These are phyloP conservation scores for Dicrurus megarhynchus DNA, from an alignment of 2,113 vertebrate species.

Conservation along the genomic window DNA sequence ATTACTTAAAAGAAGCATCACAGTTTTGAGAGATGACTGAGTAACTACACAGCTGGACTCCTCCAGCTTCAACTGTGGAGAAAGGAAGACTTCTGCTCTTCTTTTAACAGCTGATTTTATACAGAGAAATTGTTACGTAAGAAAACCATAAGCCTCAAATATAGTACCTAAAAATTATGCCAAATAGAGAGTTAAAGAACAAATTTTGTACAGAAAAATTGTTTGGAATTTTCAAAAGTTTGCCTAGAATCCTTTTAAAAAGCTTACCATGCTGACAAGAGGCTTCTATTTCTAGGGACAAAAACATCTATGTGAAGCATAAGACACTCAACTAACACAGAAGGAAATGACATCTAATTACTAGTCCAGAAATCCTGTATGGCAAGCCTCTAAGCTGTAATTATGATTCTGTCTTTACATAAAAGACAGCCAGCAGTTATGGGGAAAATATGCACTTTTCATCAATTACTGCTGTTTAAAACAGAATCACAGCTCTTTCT, in stretches of 20 bases:
- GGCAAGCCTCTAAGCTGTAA: neutral
- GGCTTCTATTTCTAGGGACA: neutral
- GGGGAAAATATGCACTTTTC: neutral
- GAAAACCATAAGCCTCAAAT: neutral
- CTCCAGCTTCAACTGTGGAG: neutral
- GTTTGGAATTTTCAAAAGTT: neutral
- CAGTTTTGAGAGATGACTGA: neutral
- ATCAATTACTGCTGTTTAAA: neutral
- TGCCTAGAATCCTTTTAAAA: neutral
- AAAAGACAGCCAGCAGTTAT: neutral
- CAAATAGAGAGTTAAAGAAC: neutral
- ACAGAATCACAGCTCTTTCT: neutral
- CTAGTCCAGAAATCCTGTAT: neutral
- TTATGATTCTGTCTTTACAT: neutral
- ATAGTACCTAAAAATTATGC: neutral
- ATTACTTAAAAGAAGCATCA: neutral
- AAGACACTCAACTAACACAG: neutral
- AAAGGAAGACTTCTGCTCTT: neutral
- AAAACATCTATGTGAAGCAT: neutral
- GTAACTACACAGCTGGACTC: neutral
- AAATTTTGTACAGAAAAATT: neutral
- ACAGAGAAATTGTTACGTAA: neutral
- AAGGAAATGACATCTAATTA: neutral
- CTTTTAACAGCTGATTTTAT: neutral
- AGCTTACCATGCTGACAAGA: neutral